A percentile compares a stretch with the other conserved stretches of the same genome.
Evolutionary conservation across 92 coral and sea anemone species (phyloP).

Genomic region (Chrysogorgia sp.): DNA sequence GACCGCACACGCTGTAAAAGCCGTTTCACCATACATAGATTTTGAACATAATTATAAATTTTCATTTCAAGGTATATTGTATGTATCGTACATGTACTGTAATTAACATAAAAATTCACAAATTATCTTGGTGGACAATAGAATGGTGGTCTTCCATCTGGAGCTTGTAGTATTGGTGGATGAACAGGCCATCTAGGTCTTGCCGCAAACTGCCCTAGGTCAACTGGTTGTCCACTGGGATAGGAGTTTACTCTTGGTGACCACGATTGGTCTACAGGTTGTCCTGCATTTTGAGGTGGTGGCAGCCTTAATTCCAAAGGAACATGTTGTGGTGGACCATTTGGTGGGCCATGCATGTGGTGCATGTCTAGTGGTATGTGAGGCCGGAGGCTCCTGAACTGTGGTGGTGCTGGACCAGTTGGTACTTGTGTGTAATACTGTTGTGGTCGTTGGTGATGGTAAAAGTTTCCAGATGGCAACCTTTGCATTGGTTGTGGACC

Average conservation of each 20-base stretch:
- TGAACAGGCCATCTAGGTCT: not conserved
- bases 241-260: not conserved
- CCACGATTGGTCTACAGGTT: slow-evolving; percentile 2
- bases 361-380: not conserved
- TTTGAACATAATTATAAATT: no score
- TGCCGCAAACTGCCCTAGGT: not conserved
- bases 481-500: slow-evolving; percentile 1
- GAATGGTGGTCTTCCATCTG: not conserved
- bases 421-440: not conserved
- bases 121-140: no score
- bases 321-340: not conserved
- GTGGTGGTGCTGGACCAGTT: slow-evolving; percentile 19
- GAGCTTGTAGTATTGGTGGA: not conserved
- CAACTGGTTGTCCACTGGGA: not conserved
- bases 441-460: slow-evolving; percentile 3
- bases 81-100: no score
- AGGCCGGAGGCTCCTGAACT: slow-evolving; percentile 4
- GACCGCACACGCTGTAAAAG: no score
- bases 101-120: no score
- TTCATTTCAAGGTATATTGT: no score
- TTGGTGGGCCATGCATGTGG: not conserved
- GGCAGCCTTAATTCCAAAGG: not conserved
- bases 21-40: no score
- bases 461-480: not conserved
- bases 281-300: slow-evolving; percentile 19